These are phyloP conservation scores for Toxotes chatareus DNA, from an alignment of 2,113 vertebrate genomes.

Conservation along the genomic window DNA sequence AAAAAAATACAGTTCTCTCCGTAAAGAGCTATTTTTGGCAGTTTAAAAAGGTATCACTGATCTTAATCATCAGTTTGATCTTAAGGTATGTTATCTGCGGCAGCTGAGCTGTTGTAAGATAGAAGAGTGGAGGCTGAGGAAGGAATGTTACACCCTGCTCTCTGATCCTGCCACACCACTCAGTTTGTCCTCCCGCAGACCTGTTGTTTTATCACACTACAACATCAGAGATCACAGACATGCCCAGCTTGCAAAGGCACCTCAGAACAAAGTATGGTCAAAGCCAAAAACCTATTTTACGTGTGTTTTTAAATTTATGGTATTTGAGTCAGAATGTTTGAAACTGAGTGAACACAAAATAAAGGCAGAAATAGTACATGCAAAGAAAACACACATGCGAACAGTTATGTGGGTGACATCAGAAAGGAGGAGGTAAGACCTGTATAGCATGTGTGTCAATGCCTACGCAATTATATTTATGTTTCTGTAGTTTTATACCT, in stretches of 20 bases:
- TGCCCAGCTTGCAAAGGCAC: constrained; percentile 28
- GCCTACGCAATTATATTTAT: background rate
- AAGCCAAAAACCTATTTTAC: background rate
- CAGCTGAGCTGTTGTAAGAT: background rate
- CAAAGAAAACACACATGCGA: background rate
- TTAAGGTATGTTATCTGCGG: background rate
- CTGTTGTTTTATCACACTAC: constrained; percentile 74
- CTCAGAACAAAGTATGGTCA: constrained; percentile 31
- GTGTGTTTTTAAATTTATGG: constrained; percentile 1
- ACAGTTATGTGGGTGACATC: too few species aligned
- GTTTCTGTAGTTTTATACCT: background rate
- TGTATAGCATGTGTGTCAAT: background rate
- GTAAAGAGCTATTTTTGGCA: too few species aligned
- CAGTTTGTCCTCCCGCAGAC: constrained; percentile 65
- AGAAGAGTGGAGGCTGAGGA: constrained; percentile 33
- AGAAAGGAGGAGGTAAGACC: background rate
- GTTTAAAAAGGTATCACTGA: background rate
- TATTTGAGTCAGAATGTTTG: background rate
- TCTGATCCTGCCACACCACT: constrained; percentile 49
- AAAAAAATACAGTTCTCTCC: background rate
- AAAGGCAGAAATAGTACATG: background rate
- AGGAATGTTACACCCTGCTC: constrained; percentile 70
- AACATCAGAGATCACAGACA: constrained; percentile 75
- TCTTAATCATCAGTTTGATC: background rate
- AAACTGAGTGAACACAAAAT: background rate